Conservation (phyloP, 1,140 invertebrate genomes). For the Tyrophagus putrescentiae region DNA sequence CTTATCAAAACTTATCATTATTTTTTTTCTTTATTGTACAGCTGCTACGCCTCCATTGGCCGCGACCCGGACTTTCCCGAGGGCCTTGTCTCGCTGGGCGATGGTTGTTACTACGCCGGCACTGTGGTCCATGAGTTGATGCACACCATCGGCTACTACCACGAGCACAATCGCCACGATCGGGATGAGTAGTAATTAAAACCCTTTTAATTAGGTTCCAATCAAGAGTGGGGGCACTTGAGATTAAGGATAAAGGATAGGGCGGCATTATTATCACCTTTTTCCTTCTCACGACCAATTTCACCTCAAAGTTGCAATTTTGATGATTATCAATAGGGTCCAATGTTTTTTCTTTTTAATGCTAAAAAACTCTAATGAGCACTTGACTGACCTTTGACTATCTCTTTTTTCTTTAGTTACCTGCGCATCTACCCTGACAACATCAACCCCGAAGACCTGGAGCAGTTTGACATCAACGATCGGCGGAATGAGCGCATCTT, state of each 20-base stretch:
- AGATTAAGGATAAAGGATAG: background rate
- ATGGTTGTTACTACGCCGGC: constrained; percentile 26
- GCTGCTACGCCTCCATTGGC: constrained; percentile 22
- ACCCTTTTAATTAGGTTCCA: background rate
- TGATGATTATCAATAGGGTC: no score
- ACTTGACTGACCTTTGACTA: no score
- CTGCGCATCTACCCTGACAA: constrained; percentile 32
- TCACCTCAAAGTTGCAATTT: no score
- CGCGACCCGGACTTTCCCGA: constrained; percentile 13
- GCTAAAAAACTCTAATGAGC: no score
- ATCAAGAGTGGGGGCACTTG: background rate
- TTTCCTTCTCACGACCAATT: no score
- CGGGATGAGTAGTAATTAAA: constrained; percentile 29
- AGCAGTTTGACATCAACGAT: constrained; percentile 26
- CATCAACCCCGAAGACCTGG: constrained; percentile 28
- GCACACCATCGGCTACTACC: constrained; percentile 35
- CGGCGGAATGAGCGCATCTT: constrained; percentile 24
- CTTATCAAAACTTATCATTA: background rate
- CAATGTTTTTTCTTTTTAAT: no score
- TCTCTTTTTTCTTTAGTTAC: no score
- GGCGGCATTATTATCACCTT: no score
- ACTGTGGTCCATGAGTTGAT: constrained; percentile 35
- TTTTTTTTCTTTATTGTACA: background rate
- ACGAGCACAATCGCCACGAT: constrained; percentile 35
- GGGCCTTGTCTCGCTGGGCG: constrained; percentile 22